Base-by-base conservation (phyloP, 2,888 invertebrate species). In the Hedychridium roseum region DNA sequence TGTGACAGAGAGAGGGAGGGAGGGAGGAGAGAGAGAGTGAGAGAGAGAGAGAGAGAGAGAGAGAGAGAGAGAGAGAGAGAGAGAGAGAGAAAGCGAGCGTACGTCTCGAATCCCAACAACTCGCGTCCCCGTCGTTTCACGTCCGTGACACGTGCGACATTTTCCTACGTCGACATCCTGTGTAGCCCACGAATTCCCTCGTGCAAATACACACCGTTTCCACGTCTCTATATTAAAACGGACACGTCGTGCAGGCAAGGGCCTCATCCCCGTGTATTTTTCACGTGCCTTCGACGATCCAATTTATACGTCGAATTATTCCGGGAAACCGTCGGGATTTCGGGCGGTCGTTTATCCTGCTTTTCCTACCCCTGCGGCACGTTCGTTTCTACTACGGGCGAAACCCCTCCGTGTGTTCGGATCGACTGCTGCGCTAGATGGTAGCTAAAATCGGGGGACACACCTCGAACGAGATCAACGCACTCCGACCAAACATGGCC, bases 221-320 rank as follows among this genome's bases (percentile, higher is more conserved):
- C n/a, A 34, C 32, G 20, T 30, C 21, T 39, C 7, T 15, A 21
- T 42, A 32, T 14, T 4, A 18, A 32, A 30, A 14, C n/a, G 16
- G 16, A 9, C 18, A 12, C 12, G 21, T 16, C 12, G 15, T 17
- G 42, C 11, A 45, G 30, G 23, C 26, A 50, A 15, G 7, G 20
- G 26, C 16, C 34, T 15, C 41, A 42, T 37, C 26, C 23, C 32
- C 57, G 57, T 64, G 62, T 60, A 57, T 54, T 60, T 58, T 60
- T 60, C 57, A 56, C 58, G 59, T 54, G 64, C 54, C 60, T 48
- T 58, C 66, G 62, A 73, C 73, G 69, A 76, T 77, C 76, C 76
- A 77, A 77, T 77, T 78, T 76, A 74, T 76, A 74, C 73, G 64
- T 49, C 45, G 71, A 74, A 74, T 76, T 77, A 77, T 76, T 72